phyloP scores from a whole-genome alignment of 2,797 vertebrate genomes.

The Catamblyrhynchus diadema region DNA sequence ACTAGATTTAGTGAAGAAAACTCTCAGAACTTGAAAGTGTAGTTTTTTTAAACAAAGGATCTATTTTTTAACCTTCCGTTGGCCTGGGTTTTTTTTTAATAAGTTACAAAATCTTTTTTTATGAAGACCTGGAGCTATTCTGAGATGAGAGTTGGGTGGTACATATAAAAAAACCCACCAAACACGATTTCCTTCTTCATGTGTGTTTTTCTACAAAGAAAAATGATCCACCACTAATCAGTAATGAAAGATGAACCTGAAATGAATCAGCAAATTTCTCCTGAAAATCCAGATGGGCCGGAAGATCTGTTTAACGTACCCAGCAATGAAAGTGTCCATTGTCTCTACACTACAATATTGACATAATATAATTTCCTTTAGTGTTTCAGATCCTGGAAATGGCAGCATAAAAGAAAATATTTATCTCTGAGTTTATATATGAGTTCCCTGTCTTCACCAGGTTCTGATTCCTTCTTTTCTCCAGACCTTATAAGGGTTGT shows the following conservation, averaged over 20 bases:
- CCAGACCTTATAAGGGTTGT: not conserved
- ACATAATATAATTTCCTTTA: not conserved
- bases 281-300: not conserved
- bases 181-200: not conserved
- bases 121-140: not conserved
- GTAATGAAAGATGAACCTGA: constrained; percentile 4
- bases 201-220: not conserved
- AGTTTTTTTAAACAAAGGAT: not conserved
- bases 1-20: not conserved
- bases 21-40: not conserved
- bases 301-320: constrained; percentile 1
- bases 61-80: not conserved
- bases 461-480: not conserved
- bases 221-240: not conserved
- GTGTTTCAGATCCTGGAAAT: not conserved
- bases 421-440: not conserved
- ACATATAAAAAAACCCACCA: not conserved
- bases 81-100: not conserved
- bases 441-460: not conserved
- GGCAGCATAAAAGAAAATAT: not conserved
- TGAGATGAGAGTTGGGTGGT: not conserved
- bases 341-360: not conserved
- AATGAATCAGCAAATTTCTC: not conserved
- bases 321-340: constrained; percentile 8
- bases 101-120: not conserved